These are phyloP conservation scores for Nineta flava DNA, from an alignment of 2,888 invertebrate species.

Conservation along the genomic window DNA sequence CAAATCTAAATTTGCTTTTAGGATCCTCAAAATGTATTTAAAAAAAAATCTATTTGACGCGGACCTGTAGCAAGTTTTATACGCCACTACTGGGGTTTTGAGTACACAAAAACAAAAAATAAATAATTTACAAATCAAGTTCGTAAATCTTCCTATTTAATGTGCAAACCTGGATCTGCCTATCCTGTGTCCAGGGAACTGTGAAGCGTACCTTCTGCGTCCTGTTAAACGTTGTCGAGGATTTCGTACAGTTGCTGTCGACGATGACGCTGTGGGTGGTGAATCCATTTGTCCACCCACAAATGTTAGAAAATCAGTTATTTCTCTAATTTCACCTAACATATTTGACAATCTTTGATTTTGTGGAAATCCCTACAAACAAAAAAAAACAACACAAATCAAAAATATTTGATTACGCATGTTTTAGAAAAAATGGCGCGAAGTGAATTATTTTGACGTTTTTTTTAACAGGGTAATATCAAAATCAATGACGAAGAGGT, in stretches of 20 bases:
- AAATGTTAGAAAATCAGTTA: not conserved
- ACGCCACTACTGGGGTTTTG: not conserved
- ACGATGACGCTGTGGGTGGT: slow-evolving; percentile 13
- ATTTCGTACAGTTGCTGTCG: slow-evolving; percentile 19
- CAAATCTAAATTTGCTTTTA: too few species aligned
- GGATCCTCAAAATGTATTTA: too few species aligned
- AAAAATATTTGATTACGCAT: not conserved
- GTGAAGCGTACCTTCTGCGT: slow-evolving; percentile 23
- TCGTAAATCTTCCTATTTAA: slow-evolving; percentile 1
- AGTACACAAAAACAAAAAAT: not conserved
- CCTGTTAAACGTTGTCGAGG: slow-evolving; percentile 21
- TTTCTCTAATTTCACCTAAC: not conserved
- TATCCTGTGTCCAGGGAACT: slow-evolving; percentile 23
- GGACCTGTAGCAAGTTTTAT: too few species aligned
- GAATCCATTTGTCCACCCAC: not conserved
- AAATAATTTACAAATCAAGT: not conserved
- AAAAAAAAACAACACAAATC: too few species aligned
- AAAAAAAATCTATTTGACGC: too few species aligned
- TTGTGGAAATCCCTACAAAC: not conserved
- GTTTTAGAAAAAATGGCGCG: too few species aligned
- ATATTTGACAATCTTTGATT: not conserved
- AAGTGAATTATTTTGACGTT: too few species aligned
- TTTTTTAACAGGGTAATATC: too few species aligned
- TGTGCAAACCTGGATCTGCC: slow-evolving; percentile 25
- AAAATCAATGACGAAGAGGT: too few species aligned